A percentile compares a stretch with the other conserved stretches of the same genome.
Conservation (phyloP, 92 coral and sea anemone genomes). For the Nematostella vectensis region DNA sequence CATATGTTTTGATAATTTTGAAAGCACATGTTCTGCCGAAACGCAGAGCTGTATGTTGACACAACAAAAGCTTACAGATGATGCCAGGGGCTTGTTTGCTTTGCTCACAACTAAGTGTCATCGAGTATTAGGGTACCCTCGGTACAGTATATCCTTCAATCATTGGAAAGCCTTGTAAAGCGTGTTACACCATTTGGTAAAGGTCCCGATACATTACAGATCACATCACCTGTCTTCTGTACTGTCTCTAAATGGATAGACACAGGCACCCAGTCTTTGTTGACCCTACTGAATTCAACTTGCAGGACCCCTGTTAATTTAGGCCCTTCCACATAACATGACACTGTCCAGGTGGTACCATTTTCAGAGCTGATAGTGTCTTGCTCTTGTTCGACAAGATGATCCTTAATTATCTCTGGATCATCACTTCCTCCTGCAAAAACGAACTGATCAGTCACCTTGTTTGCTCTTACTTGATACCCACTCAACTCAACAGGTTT, state of each 20-base stretch:
- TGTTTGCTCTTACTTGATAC: slow-evolving; percentile 25
- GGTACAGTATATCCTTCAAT: no score
- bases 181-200: slow-evolving; percentile 83
- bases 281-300: slow-evolving; percentile 57
- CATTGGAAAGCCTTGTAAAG: slow-evolving; percentile 65
- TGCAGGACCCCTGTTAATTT: slow-evolving; percentile 65
- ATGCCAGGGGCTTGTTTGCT: no score
- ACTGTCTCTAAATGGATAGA: slow-evolving; percentile 60
- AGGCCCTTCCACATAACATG: slow-evolving; percentile 75
- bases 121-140: no score
- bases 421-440: background rate
- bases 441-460: background rate
- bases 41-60: no score
- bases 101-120: no score
- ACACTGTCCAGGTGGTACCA: slow-evolving; percentile 54
- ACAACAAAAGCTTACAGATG: no score
- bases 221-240: slow-evolving; percentile 61
- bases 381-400: background rate
- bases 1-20: no score
- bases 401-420: background rate
- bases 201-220: slow-evolving; percentile 73
- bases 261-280: slow-evolving; percentile 81
- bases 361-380: background rate
- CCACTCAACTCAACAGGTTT: slow-evolving; percentile 68
- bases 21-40: no score